These are phyloP conservation scores for Tinamus major DNA, from an alignment of 2,797 vertebrate species.

Conservation along the genomic window DNA sequence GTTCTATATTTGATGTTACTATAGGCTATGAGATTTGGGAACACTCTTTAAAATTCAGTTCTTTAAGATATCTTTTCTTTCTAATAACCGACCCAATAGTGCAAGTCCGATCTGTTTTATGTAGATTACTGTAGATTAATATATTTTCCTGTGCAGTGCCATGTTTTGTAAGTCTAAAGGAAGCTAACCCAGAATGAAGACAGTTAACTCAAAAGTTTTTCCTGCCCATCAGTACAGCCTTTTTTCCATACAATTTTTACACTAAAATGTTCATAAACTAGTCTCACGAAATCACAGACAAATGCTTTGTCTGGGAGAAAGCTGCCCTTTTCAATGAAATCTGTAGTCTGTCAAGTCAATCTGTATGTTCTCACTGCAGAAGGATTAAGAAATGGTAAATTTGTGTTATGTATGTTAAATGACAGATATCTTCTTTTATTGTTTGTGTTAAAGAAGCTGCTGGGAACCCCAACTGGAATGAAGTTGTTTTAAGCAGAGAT, in stretches of 20 bases:
- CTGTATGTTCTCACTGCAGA: not conserved
- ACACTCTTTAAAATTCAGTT: not conserved
- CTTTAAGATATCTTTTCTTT: not conserved
- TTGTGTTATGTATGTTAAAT: not conserved
- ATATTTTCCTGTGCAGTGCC: constrained; percentile 23
- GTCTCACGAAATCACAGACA: not conserved
- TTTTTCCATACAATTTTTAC: not conserved
- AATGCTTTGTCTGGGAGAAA: not conserved
- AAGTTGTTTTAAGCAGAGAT: not conserved
- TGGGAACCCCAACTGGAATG: not conserved
- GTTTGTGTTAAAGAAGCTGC: not conserved
- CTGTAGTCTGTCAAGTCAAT: not conserved
- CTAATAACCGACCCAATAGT: constrained; percentile 45
- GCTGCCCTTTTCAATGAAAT: not conserved
- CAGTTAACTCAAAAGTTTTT: constrained; percentile 11
- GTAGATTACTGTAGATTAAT: constrained; percentile 36
- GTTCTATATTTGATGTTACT: not conserved
- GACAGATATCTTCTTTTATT: not conserved
- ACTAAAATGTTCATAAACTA: not conserved
- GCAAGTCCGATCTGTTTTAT: constrained; percentile 28
- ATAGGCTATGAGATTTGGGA: not conserved
- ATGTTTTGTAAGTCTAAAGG: constrained; percentile 1
- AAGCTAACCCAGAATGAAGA: not conserved
- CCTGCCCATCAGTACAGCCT: not conserved
- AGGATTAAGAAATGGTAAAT: not conserved